A percentile compares a stretch with the other conserved stretches of the same genome.
Evolutionary conservation across 2,113 vertebrate genomes (phyloP).

Genomic region (Guaruba guarouba): DNA sequence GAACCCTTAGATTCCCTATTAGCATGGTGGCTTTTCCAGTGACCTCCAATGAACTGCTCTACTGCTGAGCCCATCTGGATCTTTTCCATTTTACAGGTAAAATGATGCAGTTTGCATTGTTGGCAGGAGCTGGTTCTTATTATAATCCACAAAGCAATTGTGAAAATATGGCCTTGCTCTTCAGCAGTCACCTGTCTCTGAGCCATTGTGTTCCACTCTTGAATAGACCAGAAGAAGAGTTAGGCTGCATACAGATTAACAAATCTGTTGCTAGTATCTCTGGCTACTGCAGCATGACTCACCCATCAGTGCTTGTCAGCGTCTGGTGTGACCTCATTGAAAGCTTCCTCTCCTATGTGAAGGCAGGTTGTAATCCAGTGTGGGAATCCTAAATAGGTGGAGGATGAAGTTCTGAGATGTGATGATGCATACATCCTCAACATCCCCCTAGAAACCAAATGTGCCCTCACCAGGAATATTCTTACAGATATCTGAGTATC

Average conservation of each 20-base stretch:
- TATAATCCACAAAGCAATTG: background rate
- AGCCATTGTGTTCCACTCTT: constrained; percentile 57
- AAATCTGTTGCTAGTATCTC: constrained; percentile 71
- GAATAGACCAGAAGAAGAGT: constrained; percentile 64
- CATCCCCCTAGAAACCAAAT: background rate
- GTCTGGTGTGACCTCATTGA: constrained; percentile 72
- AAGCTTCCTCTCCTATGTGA: constrained; percentile 55
- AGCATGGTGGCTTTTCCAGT: background rate
- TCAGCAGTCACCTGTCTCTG: constrained; percentile 27
- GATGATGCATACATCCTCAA: background rate
- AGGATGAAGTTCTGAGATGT: background rate
- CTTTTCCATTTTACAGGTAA: background rate
- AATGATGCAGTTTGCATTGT: background rate
- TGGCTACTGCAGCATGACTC: constrained; percentile 79
- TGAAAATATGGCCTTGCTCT: background rate
- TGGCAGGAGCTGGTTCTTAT: background rate
- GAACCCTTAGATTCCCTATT: background rate
- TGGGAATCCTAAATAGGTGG: constrained; percentile 30
- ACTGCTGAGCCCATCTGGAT: background rate
- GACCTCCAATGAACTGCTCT: background rate
- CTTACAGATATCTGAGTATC: background rate
- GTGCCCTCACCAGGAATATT: background rate
- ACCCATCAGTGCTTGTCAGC: constrained; percentile 74
- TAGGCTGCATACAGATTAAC: constrained; percentile 75
- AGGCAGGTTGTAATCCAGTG: constrained; percentile 45